These are phyloP conservation scores for Argya squamiceps DNA, from an alignment of 2,797 vertebrate species.

Conservation along the genomic window DNA sequence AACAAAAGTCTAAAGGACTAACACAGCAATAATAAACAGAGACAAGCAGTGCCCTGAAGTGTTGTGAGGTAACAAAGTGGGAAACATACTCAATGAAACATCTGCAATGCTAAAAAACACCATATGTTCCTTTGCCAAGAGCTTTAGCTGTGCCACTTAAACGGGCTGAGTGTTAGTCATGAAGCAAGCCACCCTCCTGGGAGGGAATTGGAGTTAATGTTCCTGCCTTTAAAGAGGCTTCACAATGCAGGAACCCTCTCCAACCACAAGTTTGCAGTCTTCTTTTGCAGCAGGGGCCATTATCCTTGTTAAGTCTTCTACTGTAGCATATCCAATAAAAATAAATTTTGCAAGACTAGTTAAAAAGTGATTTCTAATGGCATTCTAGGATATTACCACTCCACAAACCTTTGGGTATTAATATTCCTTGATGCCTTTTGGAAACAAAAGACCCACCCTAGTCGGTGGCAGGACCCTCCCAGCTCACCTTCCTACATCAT, in stretches of 20 bases:
- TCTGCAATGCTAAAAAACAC: neutral
- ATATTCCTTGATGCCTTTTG: neutral
- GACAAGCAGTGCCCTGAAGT: neutral
- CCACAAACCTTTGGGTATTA: neutral
- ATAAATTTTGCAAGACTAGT: neutral
- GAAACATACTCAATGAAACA: neutral
- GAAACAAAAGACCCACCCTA: neutral
- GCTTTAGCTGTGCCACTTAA: neutral
- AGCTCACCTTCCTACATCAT: neutral
- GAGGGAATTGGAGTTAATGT: neutral
- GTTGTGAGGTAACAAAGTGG: neutral
- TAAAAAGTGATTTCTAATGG: neutral
- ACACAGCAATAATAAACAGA: neutral
- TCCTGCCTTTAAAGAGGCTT: neutral
- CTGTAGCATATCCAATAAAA: neutral
- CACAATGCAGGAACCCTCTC: neutral
- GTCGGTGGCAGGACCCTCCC: neutral
- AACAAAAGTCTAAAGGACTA: neutral
- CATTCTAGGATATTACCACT: neutral
- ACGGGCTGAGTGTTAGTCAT: neutral
- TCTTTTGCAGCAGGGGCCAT: neutral
- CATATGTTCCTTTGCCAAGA: slow-evolving; percentile 8
- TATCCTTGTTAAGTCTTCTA: neutral
- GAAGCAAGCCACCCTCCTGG: neutral
- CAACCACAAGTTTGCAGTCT: accelerated